Conservation (phyloP, 1,140 invertebrate genomes). For the Drosophila bocqueti region DNA sequence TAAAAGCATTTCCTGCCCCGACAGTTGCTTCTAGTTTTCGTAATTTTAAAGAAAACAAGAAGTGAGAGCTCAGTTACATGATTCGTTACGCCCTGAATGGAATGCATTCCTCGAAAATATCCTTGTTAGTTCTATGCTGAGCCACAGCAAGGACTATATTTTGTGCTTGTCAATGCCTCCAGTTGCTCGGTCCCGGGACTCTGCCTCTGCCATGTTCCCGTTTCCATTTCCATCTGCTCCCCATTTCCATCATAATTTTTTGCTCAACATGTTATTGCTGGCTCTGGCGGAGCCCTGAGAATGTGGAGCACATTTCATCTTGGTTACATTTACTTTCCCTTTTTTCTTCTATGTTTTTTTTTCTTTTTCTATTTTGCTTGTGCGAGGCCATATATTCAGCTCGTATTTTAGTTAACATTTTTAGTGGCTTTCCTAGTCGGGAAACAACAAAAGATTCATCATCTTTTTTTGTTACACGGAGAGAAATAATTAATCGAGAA, state of each 20-base stretch:
- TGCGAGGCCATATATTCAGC: constrained; percentile 45
- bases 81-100: constrained; percentile 47
- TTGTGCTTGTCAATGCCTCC: constrained; percentile 39
- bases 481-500: not conserved
- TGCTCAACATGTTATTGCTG: constrained; percentile 59
- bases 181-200: not conserved
- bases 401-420: constrained; percentile 68
- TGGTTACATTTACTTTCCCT: constrained; percentile 66
- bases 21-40: constrained; percentile 18
- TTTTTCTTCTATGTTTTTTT: constrained; percentile 19
- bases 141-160: constrained; percentile 33
- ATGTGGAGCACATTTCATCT: constrained; percentile 63
- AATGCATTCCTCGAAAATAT: constrained; percentile 25
- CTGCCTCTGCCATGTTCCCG: constrained; percentile 28
- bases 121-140: constrained; percentile 44
- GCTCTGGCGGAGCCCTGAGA: constrained; percentile 10
- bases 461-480: constrained; percentile 50
- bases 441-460: constrained; percentile 66
- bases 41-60: constrained; percentile 40
- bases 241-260: constrained; percentile 61
- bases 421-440: constrained; percentile 56
- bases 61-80: constrained; percentile 17
- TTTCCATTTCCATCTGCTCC: constrained; percentile 44
- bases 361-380: constrained; percentile 10
- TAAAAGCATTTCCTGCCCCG: constrained; percentile 25